Evolutionary conservation across 2,797 vertebrate genomes (phyloP).

Genomic region (Sebastes nivosus): DNA sequence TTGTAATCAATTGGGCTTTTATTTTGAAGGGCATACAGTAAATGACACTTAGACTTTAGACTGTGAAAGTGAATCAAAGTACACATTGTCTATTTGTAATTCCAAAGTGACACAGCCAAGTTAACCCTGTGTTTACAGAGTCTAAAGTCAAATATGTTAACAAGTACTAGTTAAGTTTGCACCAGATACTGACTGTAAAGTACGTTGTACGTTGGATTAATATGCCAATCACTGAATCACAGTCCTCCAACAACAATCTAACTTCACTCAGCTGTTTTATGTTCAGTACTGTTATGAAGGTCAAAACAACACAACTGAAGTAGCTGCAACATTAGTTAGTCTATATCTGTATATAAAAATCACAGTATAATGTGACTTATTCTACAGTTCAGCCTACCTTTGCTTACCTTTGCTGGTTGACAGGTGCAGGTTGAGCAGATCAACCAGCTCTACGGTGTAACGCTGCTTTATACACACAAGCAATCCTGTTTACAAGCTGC

Average conservation of each 20-base stretch:
- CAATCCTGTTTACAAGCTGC: background rate
- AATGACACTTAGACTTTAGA: constrained; percentile 18
- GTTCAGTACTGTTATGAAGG: background rate
- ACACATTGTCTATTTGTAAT: background rate
- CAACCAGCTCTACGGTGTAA: background rate
- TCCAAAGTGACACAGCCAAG: background rate
- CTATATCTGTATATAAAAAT: background rate
- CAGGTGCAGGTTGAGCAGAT: too few species aligned
- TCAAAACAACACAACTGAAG: background rate
- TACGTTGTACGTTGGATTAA: background rate
- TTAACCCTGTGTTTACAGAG: too few species aligned
- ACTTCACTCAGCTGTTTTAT: background rate
- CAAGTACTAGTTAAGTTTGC: background rate
- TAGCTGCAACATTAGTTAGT: background rate
- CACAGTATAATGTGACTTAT: background rate
- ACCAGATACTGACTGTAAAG: background rate
- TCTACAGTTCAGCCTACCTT: background rate
- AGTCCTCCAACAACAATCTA: background rate
- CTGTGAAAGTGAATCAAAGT: background rate
- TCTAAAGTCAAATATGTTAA: background rate
- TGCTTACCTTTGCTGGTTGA: too few species aligned
- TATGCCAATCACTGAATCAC: background rate
- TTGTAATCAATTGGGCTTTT: background rate
- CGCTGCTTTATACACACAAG: rapidly evolving
- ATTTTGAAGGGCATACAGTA: too few species aligned